A percentile compares a stretch with the other conserved stretches of the same genome.
Evolutionary conservation across 2,113 vertebrate genomes (phyloP).

Genomic region (Greenwoodochromis staneri): DNA sequence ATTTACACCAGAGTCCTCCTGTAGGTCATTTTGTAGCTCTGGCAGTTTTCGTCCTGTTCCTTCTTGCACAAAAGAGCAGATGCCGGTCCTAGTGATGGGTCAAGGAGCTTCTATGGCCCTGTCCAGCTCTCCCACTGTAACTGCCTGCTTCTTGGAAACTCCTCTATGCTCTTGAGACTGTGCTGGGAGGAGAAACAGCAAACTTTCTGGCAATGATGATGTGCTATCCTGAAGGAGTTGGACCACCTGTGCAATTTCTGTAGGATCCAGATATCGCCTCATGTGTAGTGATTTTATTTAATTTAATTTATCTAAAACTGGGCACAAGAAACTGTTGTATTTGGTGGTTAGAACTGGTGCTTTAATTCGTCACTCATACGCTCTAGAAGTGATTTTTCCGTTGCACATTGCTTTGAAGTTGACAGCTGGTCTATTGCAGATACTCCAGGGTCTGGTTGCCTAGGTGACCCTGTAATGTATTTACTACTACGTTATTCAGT

Average conservation of each 20-base stretch:
- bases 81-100: not conserved
- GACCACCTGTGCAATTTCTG: not conserved
- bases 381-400: not conserved
- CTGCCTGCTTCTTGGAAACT: not conserved
- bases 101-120: not conserved
- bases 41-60: fast-evolving
- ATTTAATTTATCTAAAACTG: fast-evolving
- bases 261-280: not conserved
- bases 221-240: not conserved
- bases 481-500: not conserved
- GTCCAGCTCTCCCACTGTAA: not conserved
- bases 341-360: not conserved
- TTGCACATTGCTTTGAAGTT: not conserved
- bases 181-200: fast-evolving
- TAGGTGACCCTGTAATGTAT: not conserved
- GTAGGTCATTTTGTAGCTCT: not conserved
- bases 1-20: not conserved
- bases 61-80: not conserved
- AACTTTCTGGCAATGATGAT: not conserved
- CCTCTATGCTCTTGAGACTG: not conserved
- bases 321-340: not conserved
- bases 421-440: fast-evolving
- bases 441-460: not conserved
- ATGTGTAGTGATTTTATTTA: not conserved
- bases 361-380: fast-evolving